These are phyloP conservation scores for Entelurus aequoreus DNA, from an alignment of 2,113 vertebrate species.

Conservation along the genomic window DNA sequence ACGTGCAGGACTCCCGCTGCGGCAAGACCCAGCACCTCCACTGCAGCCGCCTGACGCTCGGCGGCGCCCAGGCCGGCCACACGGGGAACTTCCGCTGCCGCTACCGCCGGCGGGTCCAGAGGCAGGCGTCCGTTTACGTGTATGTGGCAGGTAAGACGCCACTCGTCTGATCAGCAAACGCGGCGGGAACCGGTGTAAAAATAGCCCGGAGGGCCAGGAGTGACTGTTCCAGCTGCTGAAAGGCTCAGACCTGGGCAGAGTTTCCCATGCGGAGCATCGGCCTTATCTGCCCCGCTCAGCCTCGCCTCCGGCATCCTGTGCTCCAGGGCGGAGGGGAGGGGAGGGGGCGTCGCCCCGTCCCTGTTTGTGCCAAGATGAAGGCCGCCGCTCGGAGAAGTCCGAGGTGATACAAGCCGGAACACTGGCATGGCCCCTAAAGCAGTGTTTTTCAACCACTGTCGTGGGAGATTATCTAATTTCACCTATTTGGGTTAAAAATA, in stretches of 20 bases:
- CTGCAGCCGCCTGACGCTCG: conserved; percentile 82
- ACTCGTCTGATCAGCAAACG: too few relatives aligned
- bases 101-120: conserved; percentile 69
- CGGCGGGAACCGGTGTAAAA: conserved; percentile 19
- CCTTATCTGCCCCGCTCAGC: conserved; percentile 75
- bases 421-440: conserved; percentile 39
- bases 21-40: conserved; percentile 73
- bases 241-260: conserved; percentile 66
- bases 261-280: conserved; percentile 73
- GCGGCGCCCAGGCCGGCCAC: conserved; percentile 70
- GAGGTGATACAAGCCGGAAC: conserved; percentile 29
- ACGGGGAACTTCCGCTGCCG: conserved; percentile 86
- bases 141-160: conserved; percentile 88
- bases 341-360: conserved; percentile 71
- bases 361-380: conserved; percentile 44
- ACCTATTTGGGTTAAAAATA: too few relatives aligned
- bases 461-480: too few relatives aligned
- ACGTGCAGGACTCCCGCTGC: conserved; percentile 74
- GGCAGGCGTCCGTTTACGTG: conserved; percentile 78
- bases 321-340: conserved; percentile 52
- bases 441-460: too few relatives aligned
- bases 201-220: conserved; percentile 61
- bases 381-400: conserved; percentile 46
- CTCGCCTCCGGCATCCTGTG: conserved; percentile 71
- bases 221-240: conserved; percentile 64